Conservation (phyloP, 2,797 vertebrate genomes). For the Helicolenus hilgendorfi region DNA sequence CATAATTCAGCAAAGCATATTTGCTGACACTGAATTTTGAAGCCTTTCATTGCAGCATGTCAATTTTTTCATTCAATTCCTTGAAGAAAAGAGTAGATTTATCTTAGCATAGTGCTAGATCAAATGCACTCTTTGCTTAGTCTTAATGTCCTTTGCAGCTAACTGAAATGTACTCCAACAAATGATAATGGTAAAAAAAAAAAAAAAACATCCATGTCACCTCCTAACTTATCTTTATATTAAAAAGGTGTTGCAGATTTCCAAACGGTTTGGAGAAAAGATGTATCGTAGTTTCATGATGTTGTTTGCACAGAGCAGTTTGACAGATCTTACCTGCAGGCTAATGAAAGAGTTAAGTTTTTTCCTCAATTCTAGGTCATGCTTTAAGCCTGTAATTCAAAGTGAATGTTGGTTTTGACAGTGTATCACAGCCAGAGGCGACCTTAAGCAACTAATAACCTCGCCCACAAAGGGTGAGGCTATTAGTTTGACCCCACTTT, state of each 20-base stretch:
- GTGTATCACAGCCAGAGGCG: slow-evolving; percentile 53
- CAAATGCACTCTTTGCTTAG: neutral
- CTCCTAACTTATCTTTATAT: neutral
- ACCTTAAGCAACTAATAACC: slow-evolving; percentile 5
- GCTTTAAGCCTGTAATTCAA: slow-evolving; percentile 39
- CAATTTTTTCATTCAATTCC: neutral
- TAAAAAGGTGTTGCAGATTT: neutral
- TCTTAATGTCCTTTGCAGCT: neutral
- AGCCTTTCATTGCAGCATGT: neutral
- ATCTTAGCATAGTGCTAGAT: neutral
- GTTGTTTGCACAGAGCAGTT: neutral
- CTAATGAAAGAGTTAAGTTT: slow-evolving; percentile 17
- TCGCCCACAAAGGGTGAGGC: slow-evolving; percentile 46
- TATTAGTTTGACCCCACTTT: slow-evolving; percentile 76
- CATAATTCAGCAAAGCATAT: slow-evolving; percentile 3
- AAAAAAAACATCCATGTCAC: neutral
- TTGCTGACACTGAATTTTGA: slow-evolving; percentile 1
- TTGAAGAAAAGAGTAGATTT: neutral
- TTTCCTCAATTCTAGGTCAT: slow-evolving; percentile 3
- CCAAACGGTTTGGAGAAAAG: neutral
- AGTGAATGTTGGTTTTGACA: slow-evolving; percentile 60
- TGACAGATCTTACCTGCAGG: slow-evolving; percentile 19
- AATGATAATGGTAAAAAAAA: neutral
- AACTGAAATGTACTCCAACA: neutral
- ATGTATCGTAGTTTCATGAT: neutral